Evolutionary conservation across 2,797 vertebrate species (phyloP), one percentile per base, ranked within the genome.

Genomic region (Danio aesculapii): DNA sequence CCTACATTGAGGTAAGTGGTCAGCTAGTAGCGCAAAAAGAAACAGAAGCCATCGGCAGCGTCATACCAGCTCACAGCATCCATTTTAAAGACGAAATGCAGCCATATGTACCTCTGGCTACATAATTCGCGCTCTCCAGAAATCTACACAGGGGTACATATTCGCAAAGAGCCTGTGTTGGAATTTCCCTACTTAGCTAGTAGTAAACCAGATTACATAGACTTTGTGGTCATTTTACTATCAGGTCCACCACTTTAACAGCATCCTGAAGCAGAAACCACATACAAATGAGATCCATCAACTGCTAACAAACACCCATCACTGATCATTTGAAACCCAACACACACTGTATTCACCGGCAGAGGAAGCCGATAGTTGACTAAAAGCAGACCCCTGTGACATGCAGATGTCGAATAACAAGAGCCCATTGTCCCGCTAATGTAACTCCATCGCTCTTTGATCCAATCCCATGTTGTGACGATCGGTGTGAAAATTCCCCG

Each of bases 381-480:
- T 80, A 50, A 76, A 52, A 81, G 30, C 58, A 53, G 70, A 79
- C 76, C 75, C 79, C 76, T 72, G 84, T 83, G 88, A 87, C 87
- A 86, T 90, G 89, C 92, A 94, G 93, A 92, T 92, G 83, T 84
- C 58, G 91, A 92, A 93, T 93, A 92, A 93, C 91, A 92, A 92
- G 81, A 85, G 88, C n/a, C 79, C 85, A 92, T 94, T 94, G 92
- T 94, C 91, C 84, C 91, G 91, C 91, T 93, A 93, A 94, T 92
- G 91, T 92, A 91, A 92, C 91, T 92, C 90, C 90, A 93, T 93
- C 90, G 87, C 91, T 91, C 94, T 95, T 95, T 95, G 94, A 95
- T 95, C 88, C 90, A 90, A 93, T 94, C 92, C 91, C 92, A 94
- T 92, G 94, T 94, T 92, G 93, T 92, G 91, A 85, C 80, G 90